A percentile compares a stretch with the other conserved stretches of the same genome.
These are phyloP conservation scores for Antitype chi DNA, from an alignment of 2,888 invertebrate species.

Conservation along the genomic window DNA sequence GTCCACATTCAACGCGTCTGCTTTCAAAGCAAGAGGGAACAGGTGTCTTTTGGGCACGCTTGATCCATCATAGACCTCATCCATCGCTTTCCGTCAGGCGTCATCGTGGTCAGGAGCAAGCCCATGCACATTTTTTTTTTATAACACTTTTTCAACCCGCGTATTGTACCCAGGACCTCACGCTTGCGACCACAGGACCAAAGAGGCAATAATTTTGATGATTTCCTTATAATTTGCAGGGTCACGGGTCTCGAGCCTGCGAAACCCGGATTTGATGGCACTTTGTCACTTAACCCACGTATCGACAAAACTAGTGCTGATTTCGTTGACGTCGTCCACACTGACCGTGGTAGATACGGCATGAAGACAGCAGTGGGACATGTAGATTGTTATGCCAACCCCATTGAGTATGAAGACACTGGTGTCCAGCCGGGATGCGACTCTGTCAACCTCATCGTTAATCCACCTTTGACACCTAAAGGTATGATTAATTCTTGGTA, in stretches of 20 bases:
- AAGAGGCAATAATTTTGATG: background rate
- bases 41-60: too few species aligned
- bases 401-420: background rate
- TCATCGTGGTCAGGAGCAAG: too few species aligned
- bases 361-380: background rate
- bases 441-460: accelerated
- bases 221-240: conserved; percentile 20
- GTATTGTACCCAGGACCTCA: background rate
- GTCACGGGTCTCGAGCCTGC: conserved; percentile 22
- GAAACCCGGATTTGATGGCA: background rate
- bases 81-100: too few species aligned
- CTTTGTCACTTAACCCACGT: background rate
- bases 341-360: background rate
- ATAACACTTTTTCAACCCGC: too few species aligned
- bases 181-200: background rate
- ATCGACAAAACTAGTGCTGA: background rate
- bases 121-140: too few species aligned
- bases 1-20: too few species aligned
- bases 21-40: too few species aligned
- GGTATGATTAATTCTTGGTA: background rate
- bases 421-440: conserved; percentile 23
- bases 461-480: background rate
- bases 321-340: conserved; percentile 17
- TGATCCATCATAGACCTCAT: too few species aligned
- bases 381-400: background rate